Conservation (phyloP, 2,113 vertebrate species). For the Mystacornis crossleyi region DNA sequence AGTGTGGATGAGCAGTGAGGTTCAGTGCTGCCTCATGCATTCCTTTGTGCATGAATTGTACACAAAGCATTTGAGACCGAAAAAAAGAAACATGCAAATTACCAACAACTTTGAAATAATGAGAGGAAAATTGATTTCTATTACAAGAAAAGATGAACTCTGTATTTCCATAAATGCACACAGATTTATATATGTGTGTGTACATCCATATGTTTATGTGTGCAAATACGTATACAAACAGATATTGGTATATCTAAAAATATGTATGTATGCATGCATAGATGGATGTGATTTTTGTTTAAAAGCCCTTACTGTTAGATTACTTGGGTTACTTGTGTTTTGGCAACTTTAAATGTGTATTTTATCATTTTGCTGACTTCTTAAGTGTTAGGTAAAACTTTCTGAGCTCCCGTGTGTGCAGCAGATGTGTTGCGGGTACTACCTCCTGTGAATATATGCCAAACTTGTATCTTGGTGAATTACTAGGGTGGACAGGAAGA, state of each 20-base stretch:
- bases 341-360: neutral
- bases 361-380: neutral
- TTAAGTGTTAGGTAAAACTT: neutral
- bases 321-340: neutral
- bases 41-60: neutral
- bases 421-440: neutral
- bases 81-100: neutral
- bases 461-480: neutral
- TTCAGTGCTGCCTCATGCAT: neutral
- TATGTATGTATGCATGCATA: neutral
- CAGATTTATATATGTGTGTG: neutral
- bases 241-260: neutral
- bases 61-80: neutral
- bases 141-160: neutral
- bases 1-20: neutral
- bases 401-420: neutral
- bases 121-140: neutral
- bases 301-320: neutral
- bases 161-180: neutral
- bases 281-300: neutral
- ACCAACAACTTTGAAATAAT: neutral
- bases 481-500: neutral
- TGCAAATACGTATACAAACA: neutral
- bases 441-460: neutral
- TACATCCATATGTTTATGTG: neutral